Base-by-base conservation (phyloP, 1,140 invertebrate genomes). In the Trachelipus rathkii region DNA sequence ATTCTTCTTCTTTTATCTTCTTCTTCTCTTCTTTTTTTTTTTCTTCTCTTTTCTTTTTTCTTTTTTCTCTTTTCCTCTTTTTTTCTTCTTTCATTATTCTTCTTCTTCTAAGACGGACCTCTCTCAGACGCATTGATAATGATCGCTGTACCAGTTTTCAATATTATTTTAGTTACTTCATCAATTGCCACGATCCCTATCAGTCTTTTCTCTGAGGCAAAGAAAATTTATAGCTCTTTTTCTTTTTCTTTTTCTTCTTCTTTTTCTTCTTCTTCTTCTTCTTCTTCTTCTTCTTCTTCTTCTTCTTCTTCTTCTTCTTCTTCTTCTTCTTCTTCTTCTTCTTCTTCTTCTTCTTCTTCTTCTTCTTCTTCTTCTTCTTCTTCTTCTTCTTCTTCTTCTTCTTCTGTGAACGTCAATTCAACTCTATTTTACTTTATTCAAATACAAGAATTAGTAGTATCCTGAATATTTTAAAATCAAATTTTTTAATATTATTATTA, bases 21-120 rank as follows among this genome's bases (percentile, higher is more conserved):
- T 50, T 50, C 15, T 15, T 50, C 46, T 15, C 46, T 50, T 50
- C 15, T 50, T 50, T 50, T 15, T 10, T 50, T 50, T 50, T 50
- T 50, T 15, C 9, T 50, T 67, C 21, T 69, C 8, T 19, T 67
- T 44, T 23, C 10, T 8, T 69, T 24, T 6, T 75, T 44, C 21
- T 44, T 44, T 68, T 23, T 44, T 44, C 46, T 44, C 43, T 11
- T 72, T 43, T 43, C n/a, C 33, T 72, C 71, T 72, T 45, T 23
- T 72, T 50, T 10, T 50, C 15, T 50, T 45, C 43, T 43, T n/a
- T 50, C 71, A n/a, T 45, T 43, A 10, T 50, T 15, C 45, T 45
- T 19, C n/a, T 72, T 45, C 71, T n/a, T n/a, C n/a, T n/a, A n/a
- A n/a, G n/a, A n/a, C n/a, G n/a, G n/a, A n/a, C n/a, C n/a, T n/a